Percentiles rank a stretch among this genome's conserved stretches.
These are phyloP conservation scores for Aleiodes sp. DNA, from an alignment of 1,140 invertebrate species.

Conservation along the genomic window DNA sequence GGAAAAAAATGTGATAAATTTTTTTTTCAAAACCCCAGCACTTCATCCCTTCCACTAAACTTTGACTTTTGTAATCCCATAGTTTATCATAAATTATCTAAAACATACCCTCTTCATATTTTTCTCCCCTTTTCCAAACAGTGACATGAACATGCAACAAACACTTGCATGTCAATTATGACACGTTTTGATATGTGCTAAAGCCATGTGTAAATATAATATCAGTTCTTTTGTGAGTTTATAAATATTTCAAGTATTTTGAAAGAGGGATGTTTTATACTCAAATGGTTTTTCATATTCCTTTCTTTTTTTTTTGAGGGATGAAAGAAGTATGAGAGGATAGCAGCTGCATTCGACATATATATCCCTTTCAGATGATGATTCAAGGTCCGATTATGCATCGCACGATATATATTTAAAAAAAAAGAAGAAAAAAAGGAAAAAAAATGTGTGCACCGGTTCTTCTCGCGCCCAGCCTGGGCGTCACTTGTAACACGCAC, in stretches of 20 bases:
- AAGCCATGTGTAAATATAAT: not conserved
- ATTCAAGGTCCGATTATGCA: constrained; percentile 14
- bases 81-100: too few relatives aligned
- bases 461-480: not conserved
- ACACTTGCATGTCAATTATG: not conserved
- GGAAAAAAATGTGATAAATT: too few relatives aligned
- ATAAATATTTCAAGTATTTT: not conserved
- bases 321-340: constrained; percentile 16
- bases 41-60: too few relatives aligned
- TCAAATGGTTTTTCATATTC: too few relatives aligned
- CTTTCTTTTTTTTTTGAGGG: too few relatives aligned
- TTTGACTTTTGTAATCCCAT: too few relatives aligned
- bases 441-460: too few relatives aligned
- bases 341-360: constrained; percentile 30
- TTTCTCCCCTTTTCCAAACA: not conserved
- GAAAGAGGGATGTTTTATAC: too few relatives aligned
- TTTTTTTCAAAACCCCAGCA: too few relatives aligned
- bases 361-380: constrained; percentile 1
- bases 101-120: not conserved
- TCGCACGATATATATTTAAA: not conserved
- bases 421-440: too few relatives aligned
- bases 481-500: not conserved
- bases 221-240: not conserved
- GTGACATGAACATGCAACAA: not conserved
- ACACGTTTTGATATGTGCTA: not conserved